Conservation (phyloP, 2,113 vertebrate genomes). For the Terrapene triunguis region DNA sequence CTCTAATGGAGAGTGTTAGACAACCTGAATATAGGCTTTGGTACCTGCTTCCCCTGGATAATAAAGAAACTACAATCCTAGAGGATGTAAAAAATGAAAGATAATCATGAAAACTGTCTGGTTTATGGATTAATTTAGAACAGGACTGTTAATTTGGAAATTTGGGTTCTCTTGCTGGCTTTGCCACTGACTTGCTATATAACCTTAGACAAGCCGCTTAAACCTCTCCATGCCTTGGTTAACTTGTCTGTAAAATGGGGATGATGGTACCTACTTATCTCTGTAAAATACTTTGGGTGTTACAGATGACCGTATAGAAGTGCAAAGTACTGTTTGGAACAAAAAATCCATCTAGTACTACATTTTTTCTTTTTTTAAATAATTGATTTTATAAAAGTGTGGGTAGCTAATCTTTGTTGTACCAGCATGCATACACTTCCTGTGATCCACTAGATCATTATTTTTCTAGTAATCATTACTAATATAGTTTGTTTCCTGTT, state of each 20-base stretch:
- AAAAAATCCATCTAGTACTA: neutral
- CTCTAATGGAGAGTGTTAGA: neutral
- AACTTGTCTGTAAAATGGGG: neutral
- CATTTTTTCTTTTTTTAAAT: neutral
- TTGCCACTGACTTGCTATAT: neutral
- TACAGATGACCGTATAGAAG: neutral
- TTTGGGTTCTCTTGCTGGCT: neutral
- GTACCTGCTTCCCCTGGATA: neutral
- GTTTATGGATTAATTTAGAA: neutral
- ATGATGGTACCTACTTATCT: accelerated
- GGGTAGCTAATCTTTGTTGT: neutral
- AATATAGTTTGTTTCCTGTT: neutral
- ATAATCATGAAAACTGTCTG: neutral
- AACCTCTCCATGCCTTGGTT: neutral
- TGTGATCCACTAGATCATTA: accelerated
- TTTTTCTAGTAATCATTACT: neutral
- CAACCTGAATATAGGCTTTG: neutral
- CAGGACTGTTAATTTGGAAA: neutral
- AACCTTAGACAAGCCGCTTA: neutral
- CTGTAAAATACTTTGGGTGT: accelerated
- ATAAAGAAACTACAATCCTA: neutral
- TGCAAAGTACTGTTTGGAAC: neutral
- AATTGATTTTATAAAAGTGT: neutral
- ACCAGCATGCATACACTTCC: neutral
- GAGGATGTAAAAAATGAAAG: neutral